Base-by-base conservation (phyloP, 2,113 vertebrate genomes). In the Eptesicus fuscus region DNA sequence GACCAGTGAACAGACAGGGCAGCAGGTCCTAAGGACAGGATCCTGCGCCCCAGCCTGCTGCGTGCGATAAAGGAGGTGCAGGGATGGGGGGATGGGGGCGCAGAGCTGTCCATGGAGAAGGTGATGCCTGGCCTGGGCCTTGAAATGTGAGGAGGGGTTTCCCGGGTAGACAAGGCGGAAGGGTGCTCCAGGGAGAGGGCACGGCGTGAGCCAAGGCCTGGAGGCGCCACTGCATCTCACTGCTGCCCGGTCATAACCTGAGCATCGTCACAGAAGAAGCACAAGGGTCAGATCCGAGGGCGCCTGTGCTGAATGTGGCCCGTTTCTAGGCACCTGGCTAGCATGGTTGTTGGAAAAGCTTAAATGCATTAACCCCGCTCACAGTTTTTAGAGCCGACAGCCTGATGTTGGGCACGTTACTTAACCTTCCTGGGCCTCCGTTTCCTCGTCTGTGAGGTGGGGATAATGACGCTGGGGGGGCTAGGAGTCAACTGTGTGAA, bases 1-100 rank as follows among this genome's bases (percentile, higher is more conserved):
- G 37, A 11, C 3, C 1, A 17, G 20, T 2, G 59, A 42, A 5
- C 91, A 53, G 79, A 86, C 5, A 59, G 78, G 49, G 37, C 16
- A 2, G 42, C 40, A 28, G 32, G 7, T n/a, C 13, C 65, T 5
- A 13, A 63, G 56, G 28, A 59, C 0, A 0, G 32, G 11, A 7
- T 67, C 56, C 89, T 37, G 23, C 23, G 0, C 23, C 7, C 2
- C 76, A 32, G 10, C 13, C 2, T 2, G 0, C 79, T 25, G 3
- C 0, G 6, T 1, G 76, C 1, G 9, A 4, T 3, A 0, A 1
- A 0, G 20, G 79, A 73, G 17, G 8, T 11, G n/a, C 3, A 4
- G 44, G 23, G 18, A 4, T 18, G 2, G 11, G 67, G 11, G 67
- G 17, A 25, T 37, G 30, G 44, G 42, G 49, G 63, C 51, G 25